Base-by-base conservation (phyloP, 2,113 vertebrate genomes). In the Pontoporia blainvillei region DNA sequence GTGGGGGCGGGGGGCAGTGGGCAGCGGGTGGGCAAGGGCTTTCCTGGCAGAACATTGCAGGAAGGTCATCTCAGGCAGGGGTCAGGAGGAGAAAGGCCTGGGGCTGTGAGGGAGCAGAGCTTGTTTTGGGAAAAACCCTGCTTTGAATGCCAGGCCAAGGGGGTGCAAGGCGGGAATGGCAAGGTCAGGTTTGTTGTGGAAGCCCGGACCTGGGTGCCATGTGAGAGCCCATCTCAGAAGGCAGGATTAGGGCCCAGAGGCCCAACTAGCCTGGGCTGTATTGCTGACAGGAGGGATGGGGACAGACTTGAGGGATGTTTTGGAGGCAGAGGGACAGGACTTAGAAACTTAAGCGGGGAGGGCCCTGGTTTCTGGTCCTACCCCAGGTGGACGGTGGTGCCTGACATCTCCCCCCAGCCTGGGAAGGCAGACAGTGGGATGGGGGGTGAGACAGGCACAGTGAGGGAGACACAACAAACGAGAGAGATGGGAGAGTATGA, bases 311-410 rank as follows among this genome's bases (percentile, higher is more conserved):
- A 41, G 27, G 36, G 41, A 4, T 18, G 46, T 46, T n/a, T 34
- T n/a, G 52, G 14, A 86, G 66, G 52, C 5, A 46, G 66, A 93
- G 91, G 67, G 86, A 0, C 36, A 72, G 52, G 93, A 12, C 20
- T 5, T 36, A 25, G 39, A 93, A 44, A 14, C 85, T 1, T 2
- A 39, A n/a, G 64, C 39, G 23, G 57, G 64, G n/a, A 90, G 10
- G 34, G 27, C 61, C 95, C 94, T 49, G 12, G 54, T 89, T 90
- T 59, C 96, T 94, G 91, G 57, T 31, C 54, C 67, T 78, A 93
- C 27, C 95, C 29, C 4, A 49, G 31, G 31, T 14, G 8, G 31
- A 23, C 6, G 8, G 36, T 21, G 36, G 31, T 39, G 15, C 46
- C 49, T 20, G 25, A 3, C 4, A 2, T 13, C 71, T 39, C 27